Conservation (phyloP, 92 coral and sea anemone species). For the Palythoa grandiflora region DNA sequence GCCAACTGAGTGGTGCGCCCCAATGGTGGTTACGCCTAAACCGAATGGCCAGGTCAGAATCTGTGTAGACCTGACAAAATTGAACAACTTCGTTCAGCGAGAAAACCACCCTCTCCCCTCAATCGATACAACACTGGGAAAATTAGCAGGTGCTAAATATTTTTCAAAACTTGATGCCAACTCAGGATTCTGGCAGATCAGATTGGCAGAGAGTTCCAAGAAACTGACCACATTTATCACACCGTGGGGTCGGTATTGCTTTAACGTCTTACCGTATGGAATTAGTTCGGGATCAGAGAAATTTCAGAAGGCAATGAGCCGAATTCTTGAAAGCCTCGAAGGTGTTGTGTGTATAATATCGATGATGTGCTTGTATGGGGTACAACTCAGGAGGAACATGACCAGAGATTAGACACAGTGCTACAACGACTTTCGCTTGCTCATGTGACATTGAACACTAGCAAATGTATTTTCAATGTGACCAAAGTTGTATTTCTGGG, state of each 20-base stretch:
- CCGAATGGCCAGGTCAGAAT: conserved; percentile 51
- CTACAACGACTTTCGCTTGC: conserved; percentile 49
- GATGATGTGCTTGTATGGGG: conserved; percentile 64
- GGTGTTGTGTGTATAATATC: conserved; percentile 63
- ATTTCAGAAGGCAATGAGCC: conserved; percentile 63
- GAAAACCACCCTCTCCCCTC: conserved; percentile 65
- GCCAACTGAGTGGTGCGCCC: conserved; percentile 59
- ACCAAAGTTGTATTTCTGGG: conserved; percentile 49
- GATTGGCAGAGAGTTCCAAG: conserved; percentile 53
- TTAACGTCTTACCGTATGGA: conserved; percentile 68
- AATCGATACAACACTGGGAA: conserved; percentile 50
- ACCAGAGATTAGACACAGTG: conserved; percentile 58
- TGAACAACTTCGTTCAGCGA: conserved; percentile 58
- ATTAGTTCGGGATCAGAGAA: conserved; percentile 62
- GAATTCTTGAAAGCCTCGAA: conserved; percentile 58
- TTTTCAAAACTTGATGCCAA: conserved; percentile 69
- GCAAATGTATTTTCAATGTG: conserved; percentile 56
- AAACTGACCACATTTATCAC: conserved; percentile 66
- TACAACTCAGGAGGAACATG: conserved; percentile 57
- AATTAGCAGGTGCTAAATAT: conserved; percentile 61
- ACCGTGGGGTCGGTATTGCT: conserved; percentile 67
- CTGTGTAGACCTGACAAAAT: conserved; percentile 56
- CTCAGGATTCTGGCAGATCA: conserved; percentile 66
- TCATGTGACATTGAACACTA: conserved; percentile 50
- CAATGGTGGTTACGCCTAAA: conserved; percentile 55